A percentile compares a stretch with the other conserved stretches of the same genome.
phyloP scores from a whole-genome alignment of 2,888 invertebrate genomes.

The Idaea aversata region DNA sequence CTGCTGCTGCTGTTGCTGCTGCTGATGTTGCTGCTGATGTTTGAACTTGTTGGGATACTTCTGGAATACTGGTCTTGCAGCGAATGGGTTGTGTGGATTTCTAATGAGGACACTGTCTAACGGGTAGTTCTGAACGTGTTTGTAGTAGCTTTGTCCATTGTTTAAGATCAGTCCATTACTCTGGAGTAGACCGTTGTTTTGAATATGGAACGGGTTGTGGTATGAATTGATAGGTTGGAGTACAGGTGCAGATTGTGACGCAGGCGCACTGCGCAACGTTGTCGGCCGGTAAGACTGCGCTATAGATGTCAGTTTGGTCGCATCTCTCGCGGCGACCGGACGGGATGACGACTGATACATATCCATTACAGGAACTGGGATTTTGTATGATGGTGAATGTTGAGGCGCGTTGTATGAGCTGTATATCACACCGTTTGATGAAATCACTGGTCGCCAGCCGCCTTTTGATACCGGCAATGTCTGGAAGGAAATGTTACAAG shows the following conservation, averaged over 20 bases:
- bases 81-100: conserved; percentile 65
- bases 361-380: conserved; percentile 58
- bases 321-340: conserved; percentile 62
- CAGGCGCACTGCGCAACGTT: conserved; percentile 56
- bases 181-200: conserved; percentile 47
- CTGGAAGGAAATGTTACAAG: conserved; percentile 46
- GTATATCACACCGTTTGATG: conserved; percentile 63
- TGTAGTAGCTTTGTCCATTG: conserved; percentile 60
- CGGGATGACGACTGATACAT: conserved; percentile 64
- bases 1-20: conserved; percentile 12
- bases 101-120: conserved; percentile 61
- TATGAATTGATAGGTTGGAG: conserved; percentile 74
- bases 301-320: conserved; percentile 67
- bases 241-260: conserved; percentile 45
- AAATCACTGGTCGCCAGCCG: conserved; percentile 82
- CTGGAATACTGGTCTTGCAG: conserved; percentile 56
- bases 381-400: conserved; percentile 63
- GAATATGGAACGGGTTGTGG: conserved; percentile 66
- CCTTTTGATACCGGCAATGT: conserved; percentile 76
- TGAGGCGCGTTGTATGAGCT: conserved; percentile 58
- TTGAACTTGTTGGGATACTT: conserved; percentile 65
- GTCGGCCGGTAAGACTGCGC: conserved; percentile 74
- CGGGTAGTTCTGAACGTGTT: conserved; percentile 67
- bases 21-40: conserved; percentile 33
- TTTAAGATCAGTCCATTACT: conserved; percentile 38